phyloP scores from a whole-genome alignment of 2,797 vertebrate species.

The Galaxias olidus region DNA sequence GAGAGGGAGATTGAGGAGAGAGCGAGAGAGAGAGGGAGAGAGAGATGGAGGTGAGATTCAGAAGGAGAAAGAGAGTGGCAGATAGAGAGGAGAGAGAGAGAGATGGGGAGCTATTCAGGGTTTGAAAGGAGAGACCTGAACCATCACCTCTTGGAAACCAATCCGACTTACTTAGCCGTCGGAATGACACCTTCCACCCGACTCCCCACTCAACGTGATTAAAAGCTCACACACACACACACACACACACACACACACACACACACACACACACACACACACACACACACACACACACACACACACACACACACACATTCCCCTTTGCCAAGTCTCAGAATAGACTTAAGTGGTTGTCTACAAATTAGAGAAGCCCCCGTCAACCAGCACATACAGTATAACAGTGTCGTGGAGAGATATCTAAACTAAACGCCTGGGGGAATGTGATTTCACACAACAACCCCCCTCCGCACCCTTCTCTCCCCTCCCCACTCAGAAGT shows the following conservation, averaged over 20 bases:
- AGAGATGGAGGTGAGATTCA: no score
- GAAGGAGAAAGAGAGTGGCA: no score
- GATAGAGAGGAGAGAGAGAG: no score
- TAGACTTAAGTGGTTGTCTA: constrained; percentile 39
- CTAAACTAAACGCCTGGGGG: constrained; percentile 57
- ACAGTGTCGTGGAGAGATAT: constrained; percentile 53
- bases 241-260: constrained; percentile 31
- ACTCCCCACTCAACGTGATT: constrained; percentile 5
- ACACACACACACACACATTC: constrained; percentile 18
- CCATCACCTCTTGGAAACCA: no score
- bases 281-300: constrained; percentile 26
- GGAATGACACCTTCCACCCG: constrained; percentile 42
- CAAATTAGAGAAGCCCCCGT: constrained; percentile 45
- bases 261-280: constrained; percentile 15
- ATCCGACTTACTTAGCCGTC: no score
- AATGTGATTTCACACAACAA: constrained; percentile 43
- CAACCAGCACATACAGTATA: constrained; percentile 46
- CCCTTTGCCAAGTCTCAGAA: constrained; percentile 28
- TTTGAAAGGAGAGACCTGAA: no score
- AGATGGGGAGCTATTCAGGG: no score
- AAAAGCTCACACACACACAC: constrained; percentile 48
- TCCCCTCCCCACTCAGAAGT: constrained; percentile 54
- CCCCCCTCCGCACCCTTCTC: no score
- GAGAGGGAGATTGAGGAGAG: constrained; percentile 19
- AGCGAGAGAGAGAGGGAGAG: background rate